A percentile compares a stretch with the other conserved stretches of the same genome.
Evolutionary conservation across 2,888 invertebrate genomes (phyloP).

Genomic region (Habrosyne pyritoides): DNA sequence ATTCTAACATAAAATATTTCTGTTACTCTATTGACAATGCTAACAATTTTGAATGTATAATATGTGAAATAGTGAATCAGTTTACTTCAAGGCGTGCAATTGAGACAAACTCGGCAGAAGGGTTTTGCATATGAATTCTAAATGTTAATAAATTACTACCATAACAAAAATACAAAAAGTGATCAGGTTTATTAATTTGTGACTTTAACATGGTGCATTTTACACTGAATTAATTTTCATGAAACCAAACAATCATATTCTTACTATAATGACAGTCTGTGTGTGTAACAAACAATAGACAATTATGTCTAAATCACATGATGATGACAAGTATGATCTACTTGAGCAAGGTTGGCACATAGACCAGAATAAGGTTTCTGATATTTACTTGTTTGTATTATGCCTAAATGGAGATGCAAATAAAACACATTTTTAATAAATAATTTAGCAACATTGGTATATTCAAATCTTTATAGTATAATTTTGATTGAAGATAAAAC

Average conservation of each 20-base stretch:
- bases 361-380: no score
- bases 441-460: neutral
- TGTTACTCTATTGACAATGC: neutral
- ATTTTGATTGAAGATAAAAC: no score
- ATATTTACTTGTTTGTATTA: no score
- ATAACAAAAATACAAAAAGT: conserved; percentile 93
- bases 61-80: conserved; percentile 4
- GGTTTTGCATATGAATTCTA: conserved; percentile 89
- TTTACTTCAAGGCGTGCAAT: conserved; percentile 73
- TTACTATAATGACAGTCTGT: no score
- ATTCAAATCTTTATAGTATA: no score
- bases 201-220: conserved; percentile 41
- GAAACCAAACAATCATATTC: conserved; percentile 12
- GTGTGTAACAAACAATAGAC: no score
- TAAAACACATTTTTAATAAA: neutral
- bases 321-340: no score
- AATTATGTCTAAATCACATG: no score
- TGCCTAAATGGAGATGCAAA: no score
- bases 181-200: conserved; percentile 40
- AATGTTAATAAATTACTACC: conserved; percentile 92
- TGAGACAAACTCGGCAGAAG: conserved; percentile 83
- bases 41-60: neutral
- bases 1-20: conserved; percentile 71
- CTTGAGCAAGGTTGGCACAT: no score
- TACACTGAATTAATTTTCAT: conserved; percentile 5